phyloP scores from a whole-genome alignment of 2,113 vertebrate genomes.

The Gymnorhina tibicen region DNA sequence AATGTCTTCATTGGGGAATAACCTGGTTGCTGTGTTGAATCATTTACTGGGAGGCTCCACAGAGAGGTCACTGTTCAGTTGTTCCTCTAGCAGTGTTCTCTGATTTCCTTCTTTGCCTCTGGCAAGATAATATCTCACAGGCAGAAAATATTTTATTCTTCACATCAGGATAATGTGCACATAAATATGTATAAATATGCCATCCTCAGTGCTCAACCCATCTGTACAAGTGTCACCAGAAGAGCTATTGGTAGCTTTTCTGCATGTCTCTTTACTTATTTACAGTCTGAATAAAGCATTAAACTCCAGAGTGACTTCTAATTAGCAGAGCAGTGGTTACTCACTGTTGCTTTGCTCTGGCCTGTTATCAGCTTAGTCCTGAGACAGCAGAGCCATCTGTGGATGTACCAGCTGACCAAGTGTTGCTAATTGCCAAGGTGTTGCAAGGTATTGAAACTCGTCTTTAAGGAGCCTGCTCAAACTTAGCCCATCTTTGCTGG shows the following conservation, averaged over 20 bases:
- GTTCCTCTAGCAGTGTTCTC: background rate
- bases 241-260: background rate
- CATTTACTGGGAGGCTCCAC: background rate
- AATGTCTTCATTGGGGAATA: background rate
- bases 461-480: background rate
- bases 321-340: background rate
- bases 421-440: background rate
- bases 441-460: background rate
- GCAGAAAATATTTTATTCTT: slow-evolving; percentile 10
- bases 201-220: background rate
- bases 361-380: background rate
- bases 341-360: background rate
- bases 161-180: background rate
- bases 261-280: background rate
- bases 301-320: background rate
- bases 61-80: background rate
- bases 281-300: background rate
- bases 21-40: background rate
- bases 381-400: background rate
- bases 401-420: background rate
- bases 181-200: slow-evolving; percentile 22
- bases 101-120: background rate
- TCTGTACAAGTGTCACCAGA: background rate
- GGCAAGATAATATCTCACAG: background rate
- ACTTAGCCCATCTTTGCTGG: background rate